These are phyloP conservation scores for Lagopus leucura DNA, from an alignment of 2,113 vertebrate species.

Conservation along the genomic window DNA sequence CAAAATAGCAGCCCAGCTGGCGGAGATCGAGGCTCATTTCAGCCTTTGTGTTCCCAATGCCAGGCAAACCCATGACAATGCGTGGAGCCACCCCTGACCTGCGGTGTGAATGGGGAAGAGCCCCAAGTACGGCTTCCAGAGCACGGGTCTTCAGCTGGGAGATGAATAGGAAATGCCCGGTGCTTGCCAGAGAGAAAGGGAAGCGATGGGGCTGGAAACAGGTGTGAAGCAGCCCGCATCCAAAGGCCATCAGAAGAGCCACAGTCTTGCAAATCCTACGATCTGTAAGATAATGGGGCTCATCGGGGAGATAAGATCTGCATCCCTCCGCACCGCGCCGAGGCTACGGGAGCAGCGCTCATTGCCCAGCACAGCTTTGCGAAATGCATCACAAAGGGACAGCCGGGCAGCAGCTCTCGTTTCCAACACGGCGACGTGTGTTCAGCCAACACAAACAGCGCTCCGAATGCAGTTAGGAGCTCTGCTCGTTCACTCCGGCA, in stretches of 20 bases:
- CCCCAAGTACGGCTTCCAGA: not conserved
- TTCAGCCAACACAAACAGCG: not conserved
- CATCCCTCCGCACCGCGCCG: not conserved
- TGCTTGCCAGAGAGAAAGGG: not conserved
- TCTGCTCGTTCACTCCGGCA: slow-evolving; percentile 7
- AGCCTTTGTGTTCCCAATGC: not conserved
- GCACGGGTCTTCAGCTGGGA: not conserved
- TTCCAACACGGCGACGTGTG: not conserved
- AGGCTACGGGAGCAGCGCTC: not conserved
- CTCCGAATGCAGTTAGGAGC: not conserved
- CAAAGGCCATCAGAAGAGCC: not conserved
- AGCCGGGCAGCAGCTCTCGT: not conserved
- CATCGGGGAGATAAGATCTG: not conserved
- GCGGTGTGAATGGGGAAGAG: not conserved
- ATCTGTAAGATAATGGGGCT: not conserved
- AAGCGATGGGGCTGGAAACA: not conserved
- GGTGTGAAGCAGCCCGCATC: slow-evolving; percentile 27
- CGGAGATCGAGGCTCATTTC: not conserved
- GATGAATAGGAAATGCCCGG: not conserved
- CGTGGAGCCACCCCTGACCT: not conserved
- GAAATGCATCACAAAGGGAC: not conserved
- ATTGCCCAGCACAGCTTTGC: fast-evolving
- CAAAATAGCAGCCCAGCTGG: not conserved
- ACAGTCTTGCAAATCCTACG: not conserved
- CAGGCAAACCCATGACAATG: not conserved